Evolutionary conservation across 2,797 vertebrate species (phyloP).

Genomic region (Melanotaenia pygmaea): DNA sequence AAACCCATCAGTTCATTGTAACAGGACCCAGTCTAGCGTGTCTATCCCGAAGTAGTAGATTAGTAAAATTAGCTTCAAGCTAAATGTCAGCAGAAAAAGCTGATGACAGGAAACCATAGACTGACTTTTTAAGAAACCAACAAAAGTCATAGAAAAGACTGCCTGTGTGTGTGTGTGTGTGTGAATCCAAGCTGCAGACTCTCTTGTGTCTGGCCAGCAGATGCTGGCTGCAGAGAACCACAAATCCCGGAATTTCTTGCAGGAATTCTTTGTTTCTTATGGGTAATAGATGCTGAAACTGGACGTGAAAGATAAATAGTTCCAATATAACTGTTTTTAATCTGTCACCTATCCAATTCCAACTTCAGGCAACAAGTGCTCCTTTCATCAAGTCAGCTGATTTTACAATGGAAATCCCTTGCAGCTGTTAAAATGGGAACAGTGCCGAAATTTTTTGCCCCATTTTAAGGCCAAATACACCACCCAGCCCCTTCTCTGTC

Average conservation of each 20-base stretch:
- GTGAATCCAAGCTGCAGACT: conserved; percentile 60
- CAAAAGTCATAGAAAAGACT: conserved; percentile 29
- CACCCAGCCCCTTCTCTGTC: conserved; percentile 41
- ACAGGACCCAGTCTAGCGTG: background rate
- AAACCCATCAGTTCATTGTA: background rate
- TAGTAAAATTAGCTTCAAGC: background rate
- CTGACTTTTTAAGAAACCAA: background rate
- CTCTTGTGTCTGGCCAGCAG: conserved; percentile 74
- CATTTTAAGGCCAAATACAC: conserved; percentile 62
- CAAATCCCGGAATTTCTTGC: conserved; percentile 71
- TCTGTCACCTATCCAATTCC: conserved; percentile 64
- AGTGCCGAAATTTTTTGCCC: conserved; percentile 71
- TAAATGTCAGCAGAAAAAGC: conserved; percentile 13
- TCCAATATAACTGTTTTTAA: conserved; percentile 82
- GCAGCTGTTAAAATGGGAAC: conserved; percentile 86
- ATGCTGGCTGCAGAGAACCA: conserved; percentile 69
- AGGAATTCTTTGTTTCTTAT: conserved; percentile 75
- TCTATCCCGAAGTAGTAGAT: background rate
- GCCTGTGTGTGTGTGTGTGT: conserved; percentile 18
- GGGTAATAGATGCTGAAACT: conserved; percentile 58
- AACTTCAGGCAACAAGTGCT: conserved; percentile 80
- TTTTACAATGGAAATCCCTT: conserved; percentile 86
- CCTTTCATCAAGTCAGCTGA: conserved; percentile 85
- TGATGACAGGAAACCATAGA: conserved; percentile 25
- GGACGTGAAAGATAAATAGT: conserved; percentile 78